Base-by-base conservation (phyloP, 1,140 invertebrate species). In the Aethina tumida region DNA sequence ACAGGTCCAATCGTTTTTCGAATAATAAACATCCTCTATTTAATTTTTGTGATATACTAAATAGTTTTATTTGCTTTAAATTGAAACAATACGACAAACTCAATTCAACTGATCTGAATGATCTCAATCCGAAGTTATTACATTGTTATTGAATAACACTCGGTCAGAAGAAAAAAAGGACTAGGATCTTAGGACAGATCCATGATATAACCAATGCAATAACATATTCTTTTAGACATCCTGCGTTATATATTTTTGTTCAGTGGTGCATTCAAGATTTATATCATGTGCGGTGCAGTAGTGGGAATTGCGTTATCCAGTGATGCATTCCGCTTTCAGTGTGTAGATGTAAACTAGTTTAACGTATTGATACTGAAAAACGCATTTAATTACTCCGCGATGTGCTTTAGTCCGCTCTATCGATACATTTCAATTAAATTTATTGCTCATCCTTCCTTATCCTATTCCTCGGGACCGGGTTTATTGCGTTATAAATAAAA, bases 391-490 rank as follows among this genome's bases (percentile, higher is more conserved):
- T 44, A 47, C 33, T 43, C 29, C 36, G 33, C 31, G 16, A 26
- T 19, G 28, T 38, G 38, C 35, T 22, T 31, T 30, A 13, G 33
- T 32, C 28, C 24, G 22, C 27, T 33, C 39, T 48, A 48, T 48
- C 42, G 46, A 48, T 45, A 44, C 41, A 45, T 48, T 44, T 48
- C 46, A 44, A 48, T 48, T 41, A 48, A 44, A 48, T 48, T 48
- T 48, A 48, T 48, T 26, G 35, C 30, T 28, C 35, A 45, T 39
- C 32, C 41, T 41, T 45, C 35, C 42, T 44, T 41, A 48, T 48
- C 41, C 45, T 29, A 19, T 40, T 21, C 41, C 28, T 26, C 17
- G 34, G 25, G 12, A 16, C 29, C 25, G 37, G 43, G 41, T 19
- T 47, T 43, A 47, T 47, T 47, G 40, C 45, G 39, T 47, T 39